Base-by-base conservation (phyloP, 1,140 invertebrate species). In the Drosophila subpulchrella region DNA sequence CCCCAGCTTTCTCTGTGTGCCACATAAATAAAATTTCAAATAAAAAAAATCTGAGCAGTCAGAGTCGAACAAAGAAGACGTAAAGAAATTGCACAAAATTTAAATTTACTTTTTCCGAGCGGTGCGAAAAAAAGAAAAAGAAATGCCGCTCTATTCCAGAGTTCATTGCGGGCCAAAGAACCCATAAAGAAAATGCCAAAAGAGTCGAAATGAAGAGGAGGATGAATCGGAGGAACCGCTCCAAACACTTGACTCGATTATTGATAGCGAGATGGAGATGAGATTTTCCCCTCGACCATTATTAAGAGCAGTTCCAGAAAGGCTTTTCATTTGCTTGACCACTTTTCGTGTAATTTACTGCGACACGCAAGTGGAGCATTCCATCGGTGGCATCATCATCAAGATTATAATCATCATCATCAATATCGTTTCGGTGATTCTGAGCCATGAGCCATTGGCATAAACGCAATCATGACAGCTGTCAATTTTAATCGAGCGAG, bases 381-480 rank as follows among this genome's bases (percentile, higher is more conserved):
- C 58, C 41, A 65, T n/a, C 44, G 57, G 53, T 54, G 41, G 60
- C 55, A 36, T 59, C 57, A 74, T 67, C 38, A 41, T 48, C 10
- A n/a, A 24, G 17, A 58, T 39, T n/a, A 46, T 24, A 11, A 46
- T 5, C 44, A 46, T 3, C 12, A 47, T 6, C 44, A 3, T 4
- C 44, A 27, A 57, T 38, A 17, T 27, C 27, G 34, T 48, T 39
- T 53, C 12, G 15, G 39, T 12, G 15, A 41, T 54, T 54, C 51
- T 54, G 20, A 51, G 58, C 67, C 57, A 39, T 59, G 38, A 50
- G 67, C 3, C 27, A 4, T 65, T 60, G 63, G 75, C 80, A 70
- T 77, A 78, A 83, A 78, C 68, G 77, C 79, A 88, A 83, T 89
- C 84, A 83, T 89, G 83, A 88, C 84, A 88, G 84, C 84, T 89